Percentiles rank a stretch among this genome's conserved stretches.
phyloP scores from a whole-genome alignment of 1,140 invertebrate species.

The Zaprionus gabonicus region DNA sequence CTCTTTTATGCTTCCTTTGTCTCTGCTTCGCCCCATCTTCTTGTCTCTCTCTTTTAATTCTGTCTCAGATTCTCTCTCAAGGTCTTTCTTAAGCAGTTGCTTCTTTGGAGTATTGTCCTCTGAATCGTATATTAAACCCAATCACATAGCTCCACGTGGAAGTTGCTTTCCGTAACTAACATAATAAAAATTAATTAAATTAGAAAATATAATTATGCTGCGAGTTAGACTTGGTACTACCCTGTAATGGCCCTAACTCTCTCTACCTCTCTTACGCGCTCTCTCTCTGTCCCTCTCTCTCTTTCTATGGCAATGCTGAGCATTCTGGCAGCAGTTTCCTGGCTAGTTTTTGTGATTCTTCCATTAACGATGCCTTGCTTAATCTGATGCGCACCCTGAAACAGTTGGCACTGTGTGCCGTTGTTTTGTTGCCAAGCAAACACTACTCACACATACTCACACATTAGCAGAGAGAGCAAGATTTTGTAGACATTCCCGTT shows the following conservation, averaged over 20 bases:
- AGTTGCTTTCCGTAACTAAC: background rate
- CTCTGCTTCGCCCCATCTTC: too few species aligned
- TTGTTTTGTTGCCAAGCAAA: conserved; percentile 62
- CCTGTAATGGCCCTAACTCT: background rate
- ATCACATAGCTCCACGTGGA: background rate
- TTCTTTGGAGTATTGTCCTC: background rate
- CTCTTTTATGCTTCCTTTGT: too few species aligned
- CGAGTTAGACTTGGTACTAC: background rate
- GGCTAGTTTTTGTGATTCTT: conserved; percentile 20
- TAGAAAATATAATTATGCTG: background rate
- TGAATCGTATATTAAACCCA: background rate
- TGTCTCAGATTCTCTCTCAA: background rate
- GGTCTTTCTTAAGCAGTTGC: background rate
- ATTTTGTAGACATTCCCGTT: conserved; percentile 30
- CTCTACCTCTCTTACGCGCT: background rate
- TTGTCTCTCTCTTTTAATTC: background rate
- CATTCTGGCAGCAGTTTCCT: background rate
- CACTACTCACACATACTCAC: conserved; percentile 14
- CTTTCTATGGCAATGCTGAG: conserved; percentile 33
- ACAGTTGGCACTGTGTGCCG: conserved; percentile 34
- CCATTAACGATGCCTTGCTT: conserved; percentile 34
- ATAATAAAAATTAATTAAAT: conserved; percentile 9
- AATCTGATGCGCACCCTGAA: conserved; percentile 66
- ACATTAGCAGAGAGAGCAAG: background rate
- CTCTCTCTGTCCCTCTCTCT: background rate